Percentiles rank a stretch among this genome's conserved stretches.
Conservation (phyloP, 2,797 vertebrate genomes). For the Clarias platycephalus region DNA sequence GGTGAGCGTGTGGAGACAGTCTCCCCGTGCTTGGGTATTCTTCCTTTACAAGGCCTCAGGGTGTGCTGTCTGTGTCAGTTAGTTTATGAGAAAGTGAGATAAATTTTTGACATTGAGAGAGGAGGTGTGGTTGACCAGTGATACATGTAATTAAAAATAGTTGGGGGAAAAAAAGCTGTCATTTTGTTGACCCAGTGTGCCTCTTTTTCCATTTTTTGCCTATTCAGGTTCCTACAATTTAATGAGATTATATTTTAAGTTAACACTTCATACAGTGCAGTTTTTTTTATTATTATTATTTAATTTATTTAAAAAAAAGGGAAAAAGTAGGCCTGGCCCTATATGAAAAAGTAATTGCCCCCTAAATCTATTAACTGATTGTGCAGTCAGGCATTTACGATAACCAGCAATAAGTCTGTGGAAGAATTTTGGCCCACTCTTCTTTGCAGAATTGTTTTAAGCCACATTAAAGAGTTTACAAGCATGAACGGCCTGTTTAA, state of each 20-base stretch:
- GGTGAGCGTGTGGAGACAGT: slow-evolving; percentile 14
- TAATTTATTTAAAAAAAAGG: too few species aligned
- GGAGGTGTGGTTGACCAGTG: not conserved
- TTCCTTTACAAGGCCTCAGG: slow-evolving; percentile 23
- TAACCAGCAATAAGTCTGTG: too few species aligned
- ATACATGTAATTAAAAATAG: slow-evolving; percentile 8
- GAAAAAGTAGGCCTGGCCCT: too few species aligned
- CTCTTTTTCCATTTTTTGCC: not conserved
- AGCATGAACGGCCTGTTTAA: too few species aligned
- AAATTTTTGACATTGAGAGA: not conserved
- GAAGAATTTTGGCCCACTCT: too few species aligned
- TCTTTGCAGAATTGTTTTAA: too few species aligned
- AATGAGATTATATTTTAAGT: not conserved
- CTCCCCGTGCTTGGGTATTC: slow-evolving; percentile 8
- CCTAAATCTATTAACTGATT: too few species aligned
- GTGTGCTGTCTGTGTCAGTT: not conserved
- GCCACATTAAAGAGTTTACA: too few species aligned
- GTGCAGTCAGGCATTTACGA: too few species aligned
- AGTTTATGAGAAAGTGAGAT: slow-evolving; percentile 19
- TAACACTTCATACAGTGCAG: too few species aligned
- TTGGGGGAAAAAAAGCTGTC: not conserved
- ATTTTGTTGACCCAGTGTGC: not conserved
- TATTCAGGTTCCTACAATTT: not conserved
- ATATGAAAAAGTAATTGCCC: too few species aligned
- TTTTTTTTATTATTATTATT: too few species aligned